Evolutionary conservation across 2,888 invertebrate genomes (phyloP).

Genomic region (Yponomeuta sedellus): DNA sequence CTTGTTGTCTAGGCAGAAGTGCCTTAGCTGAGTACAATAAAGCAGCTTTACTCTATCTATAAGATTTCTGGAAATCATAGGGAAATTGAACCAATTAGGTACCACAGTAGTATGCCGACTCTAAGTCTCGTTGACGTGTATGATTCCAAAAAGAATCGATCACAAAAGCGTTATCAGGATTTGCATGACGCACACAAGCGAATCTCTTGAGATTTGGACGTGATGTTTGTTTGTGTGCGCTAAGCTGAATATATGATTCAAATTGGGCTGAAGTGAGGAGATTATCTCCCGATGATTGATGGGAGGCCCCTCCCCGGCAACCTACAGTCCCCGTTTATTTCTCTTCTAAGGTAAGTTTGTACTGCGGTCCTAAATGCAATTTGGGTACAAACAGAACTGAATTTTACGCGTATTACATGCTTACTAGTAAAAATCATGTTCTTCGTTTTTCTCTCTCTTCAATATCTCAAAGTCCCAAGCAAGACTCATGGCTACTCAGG

Average conservation of each 20-base stretch:
- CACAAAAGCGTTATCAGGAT: constrained; percentile 59
- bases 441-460: too few relatives aligned
- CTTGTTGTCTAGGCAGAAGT: too few relatives aligned
- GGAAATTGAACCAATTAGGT: too few relatives aligned
- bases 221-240: constrained; percentile 45
- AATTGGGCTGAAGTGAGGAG: constrained; percentile 77
- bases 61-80: too few relatives aligned
- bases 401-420: too few relatives aligned
- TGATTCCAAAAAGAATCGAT: constrained; percentile 48
- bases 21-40: too few relatives aligned
- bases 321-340: constrained; percentile 24
- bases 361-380: background rate
- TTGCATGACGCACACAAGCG: constrained; percentile 49
- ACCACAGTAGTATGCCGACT: too few relatives aligned
- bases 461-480: too few relatives aligned
- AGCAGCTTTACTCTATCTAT: too few relatives aligned
- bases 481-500: too few relatives aligned
- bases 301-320: constrained; percentile 43
- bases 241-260: constrained; percentile 68
- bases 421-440: too few relatives aligned
- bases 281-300: constrained; percentile 81
- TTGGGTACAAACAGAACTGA: too few relatives aligned
- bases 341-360: background rate
- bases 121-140: constrained; percentile 11
- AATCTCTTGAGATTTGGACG: background rate